Evolutionary conservation across 1,140 invertebrate genomes (phyloP).

Genomic region (Zophobas morio): DNA sequence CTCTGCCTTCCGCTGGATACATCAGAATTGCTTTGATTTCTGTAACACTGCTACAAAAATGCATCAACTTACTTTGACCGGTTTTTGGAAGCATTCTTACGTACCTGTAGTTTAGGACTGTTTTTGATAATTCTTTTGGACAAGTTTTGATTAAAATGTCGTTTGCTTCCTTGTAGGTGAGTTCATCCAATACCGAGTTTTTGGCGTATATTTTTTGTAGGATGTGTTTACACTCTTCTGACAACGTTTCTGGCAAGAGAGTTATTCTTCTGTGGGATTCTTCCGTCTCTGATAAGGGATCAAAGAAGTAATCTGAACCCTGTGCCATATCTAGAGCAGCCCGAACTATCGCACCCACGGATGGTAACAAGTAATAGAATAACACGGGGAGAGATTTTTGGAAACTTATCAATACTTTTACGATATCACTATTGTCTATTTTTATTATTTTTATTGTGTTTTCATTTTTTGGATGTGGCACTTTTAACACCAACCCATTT

Average conservation of each 20-base stretch:
- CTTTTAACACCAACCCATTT: conserved; percentile 77
- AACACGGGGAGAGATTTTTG: conserved; percentile 81
- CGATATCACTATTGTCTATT: conserved; percentile 76
- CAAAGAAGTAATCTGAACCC: conserved; percentile 73
- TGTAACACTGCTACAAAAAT: conserved; percentile 38
- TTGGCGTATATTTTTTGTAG: conserved; percentile 77
- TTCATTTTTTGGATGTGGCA: conserved; percentile 76
- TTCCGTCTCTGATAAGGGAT: conserved; percentile 72
- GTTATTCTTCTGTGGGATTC: conserved; percentile 83
- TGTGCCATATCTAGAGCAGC: conserved; percentile 79
- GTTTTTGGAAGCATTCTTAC: not conserved
- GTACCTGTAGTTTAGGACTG: conserved; percentile 13
- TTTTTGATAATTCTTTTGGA: conserved; percentile 68
- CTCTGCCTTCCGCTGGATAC: conserved; percentile 80
- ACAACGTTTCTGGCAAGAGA: conserved; percentile 79
- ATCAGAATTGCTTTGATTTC: conserved; percentile 76
- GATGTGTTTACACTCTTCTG: conserved; percentile 75
- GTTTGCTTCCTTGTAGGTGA: conserved; percentile 83
- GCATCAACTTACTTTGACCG: not conserved
- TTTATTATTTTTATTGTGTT: conserved; percentile 72
- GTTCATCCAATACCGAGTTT: conserved; percentile 74
- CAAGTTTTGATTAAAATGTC: conserved; percentile 84
- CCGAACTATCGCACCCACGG: conserved; percentile 77
- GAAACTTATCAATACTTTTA: conserved; percentile 83
- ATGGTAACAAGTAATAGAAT: conserved; percentile 81